These are phyloP conservation scores for Gopherus flavomarginatus DNA, from an alignment of 2,113 vertebrate genomes.

Conservation along the genomic window DNA sequence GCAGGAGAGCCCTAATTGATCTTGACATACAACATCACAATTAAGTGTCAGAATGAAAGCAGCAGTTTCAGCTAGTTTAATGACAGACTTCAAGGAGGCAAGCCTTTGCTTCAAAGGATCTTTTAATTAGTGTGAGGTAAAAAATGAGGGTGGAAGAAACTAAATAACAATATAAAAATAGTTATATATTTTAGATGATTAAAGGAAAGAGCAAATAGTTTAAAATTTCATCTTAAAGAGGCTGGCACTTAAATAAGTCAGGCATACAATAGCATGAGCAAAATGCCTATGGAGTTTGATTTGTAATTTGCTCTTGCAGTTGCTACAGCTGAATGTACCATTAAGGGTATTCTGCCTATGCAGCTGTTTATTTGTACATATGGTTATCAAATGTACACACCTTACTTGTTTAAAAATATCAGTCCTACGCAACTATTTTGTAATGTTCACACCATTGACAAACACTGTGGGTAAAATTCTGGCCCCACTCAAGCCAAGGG, in stretches of 20 bases:
- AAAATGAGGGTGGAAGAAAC: background rate
- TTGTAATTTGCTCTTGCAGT: background rate
- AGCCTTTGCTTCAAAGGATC: background rate
- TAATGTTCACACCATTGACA: background rate
- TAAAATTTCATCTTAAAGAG: background rate
- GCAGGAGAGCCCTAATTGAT: slow-evolving; percentile 37
- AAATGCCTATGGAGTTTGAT: background rate
- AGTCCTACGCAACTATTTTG: background rate
- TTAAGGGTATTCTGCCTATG: fast-evolving
- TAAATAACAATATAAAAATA: background rate
- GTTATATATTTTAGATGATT: background rate
- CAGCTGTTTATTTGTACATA: fast-evolving
- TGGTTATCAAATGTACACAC: background rate
- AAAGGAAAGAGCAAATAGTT: background rate
- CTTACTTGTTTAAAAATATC: background rate
- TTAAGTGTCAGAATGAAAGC: slow-evolving; percentile 50
- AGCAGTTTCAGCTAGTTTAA: slow-evolving; percentile 30
- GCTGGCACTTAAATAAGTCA: background rate
- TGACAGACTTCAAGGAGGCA: slow-evolving; percentile 3
- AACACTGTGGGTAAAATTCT: background rate
- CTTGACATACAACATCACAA: slow-evolving; percentile 48
- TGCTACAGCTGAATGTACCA: too few species aligned
- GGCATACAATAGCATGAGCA: background rate
- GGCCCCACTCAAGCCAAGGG: background rate
- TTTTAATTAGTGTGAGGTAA: slow-evolving; percentile 22